These are phyloP conservation scores for Bellardia pandia DNA, from an alignment of 2,888 invertebrate genomes.

Conservation along the genomic window DNA sequence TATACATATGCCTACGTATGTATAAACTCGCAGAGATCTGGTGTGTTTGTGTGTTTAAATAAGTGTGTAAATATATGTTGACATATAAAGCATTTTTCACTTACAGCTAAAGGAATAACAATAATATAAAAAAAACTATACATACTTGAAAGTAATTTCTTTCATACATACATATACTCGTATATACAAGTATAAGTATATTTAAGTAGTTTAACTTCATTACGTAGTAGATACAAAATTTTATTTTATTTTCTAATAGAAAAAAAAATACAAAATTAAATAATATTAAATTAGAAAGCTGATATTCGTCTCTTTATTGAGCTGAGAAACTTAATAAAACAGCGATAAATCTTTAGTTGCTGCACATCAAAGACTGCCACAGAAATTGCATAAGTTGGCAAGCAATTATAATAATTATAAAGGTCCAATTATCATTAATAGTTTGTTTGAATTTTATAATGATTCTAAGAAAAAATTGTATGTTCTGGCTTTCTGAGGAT, in stretches of 20 bases:
- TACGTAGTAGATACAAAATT: constrained; percentile 43
- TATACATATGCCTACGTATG: neutral
- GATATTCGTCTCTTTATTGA: constrained; percentile 5
- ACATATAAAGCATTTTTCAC: constrained; percentile 38
- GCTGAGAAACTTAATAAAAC: constrained; percentile 9
- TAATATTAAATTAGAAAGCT: constrained; percentile 42
- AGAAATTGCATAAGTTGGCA: neutral
- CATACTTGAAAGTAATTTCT: constrained; percentile 44
- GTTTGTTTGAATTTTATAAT: too few relatives aligned
- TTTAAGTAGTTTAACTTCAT: constrained; percentile 58
- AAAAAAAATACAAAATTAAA: constrained; percentile 25
- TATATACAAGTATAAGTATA: neutral
- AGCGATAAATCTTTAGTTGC: neutral
- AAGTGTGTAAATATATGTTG: constrained; percentile 51
- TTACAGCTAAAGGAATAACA: neutral
- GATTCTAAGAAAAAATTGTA: too few relatives aligned
- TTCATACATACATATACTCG: neutral
- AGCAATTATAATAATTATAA: too few relatives aligned
- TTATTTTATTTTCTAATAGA: constrained; percentile 27
- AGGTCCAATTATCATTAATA: too few relatives aligned
- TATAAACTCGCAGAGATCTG: neutral
- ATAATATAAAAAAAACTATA: neutral
- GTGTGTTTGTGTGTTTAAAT: constrained; percentile 20
- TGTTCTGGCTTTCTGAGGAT: too few relatives aligned
- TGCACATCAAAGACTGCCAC: neutral